phyloP scores from a whole-genome alignment of 2,888 invertebrate species.

The Pseudeuparius sepicola region DNA sequence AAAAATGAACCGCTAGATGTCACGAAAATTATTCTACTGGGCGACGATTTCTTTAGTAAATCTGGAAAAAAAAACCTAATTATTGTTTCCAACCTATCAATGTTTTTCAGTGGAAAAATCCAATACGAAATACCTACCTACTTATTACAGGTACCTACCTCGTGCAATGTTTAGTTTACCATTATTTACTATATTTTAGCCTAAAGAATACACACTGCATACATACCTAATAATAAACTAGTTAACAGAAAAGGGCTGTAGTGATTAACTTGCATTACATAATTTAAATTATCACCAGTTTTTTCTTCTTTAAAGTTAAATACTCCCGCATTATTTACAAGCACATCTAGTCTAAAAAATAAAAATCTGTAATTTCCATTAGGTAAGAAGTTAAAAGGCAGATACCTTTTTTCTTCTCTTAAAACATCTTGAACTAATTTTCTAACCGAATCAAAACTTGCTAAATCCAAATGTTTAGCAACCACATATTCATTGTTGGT shows the following conservation, averaged over 20 bases:
- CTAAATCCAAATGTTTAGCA: slow-evolving; percentile 40
- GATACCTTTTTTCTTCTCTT: not conserved
- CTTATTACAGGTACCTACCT: too few relatives aligned
- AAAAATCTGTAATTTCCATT: too few relatives aligned
- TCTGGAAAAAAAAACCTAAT: slow-evolving; percentile 9
- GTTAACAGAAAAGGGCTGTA: slow-evolving; percentile 61
- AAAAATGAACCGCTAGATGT: slow-evolving; percentile 20
- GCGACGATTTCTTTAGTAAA: slow-evolving; percentile 1
- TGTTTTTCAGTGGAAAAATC: slow-evolving; percentile 17
- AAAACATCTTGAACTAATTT: not conserved
- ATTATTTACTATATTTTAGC: too few relatives aligned
- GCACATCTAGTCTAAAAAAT: slow-evolving; percentile 46
- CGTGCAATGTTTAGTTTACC: too few relatives aligned
- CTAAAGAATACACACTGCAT: too few relatives aligned
- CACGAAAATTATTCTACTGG: slow-evolving; percentile 22
- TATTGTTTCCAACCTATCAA: too few relatives aligned
- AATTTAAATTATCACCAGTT: slow-evolving; percentile 51
- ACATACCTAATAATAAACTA: slow-evolving; percentile 45
- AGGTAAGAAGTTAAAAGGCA: too few relatives aligned
- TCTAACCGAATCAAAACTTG: not conserved
- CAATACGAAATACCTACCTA: too few relatives aligned
- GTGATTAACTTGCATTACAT: slow-evolving; percentile 57
- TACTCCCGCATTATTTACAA: slow-evolving; percentile 53
- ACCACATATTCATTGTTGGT: slow-evolving; percentile 31
- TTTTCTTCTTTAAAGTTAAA: slow-evolving; percentile 39